Evolutionary conservation across 2,797 vertebrate species (phyloP).

Genomic region (Lemur catta): DNA sequence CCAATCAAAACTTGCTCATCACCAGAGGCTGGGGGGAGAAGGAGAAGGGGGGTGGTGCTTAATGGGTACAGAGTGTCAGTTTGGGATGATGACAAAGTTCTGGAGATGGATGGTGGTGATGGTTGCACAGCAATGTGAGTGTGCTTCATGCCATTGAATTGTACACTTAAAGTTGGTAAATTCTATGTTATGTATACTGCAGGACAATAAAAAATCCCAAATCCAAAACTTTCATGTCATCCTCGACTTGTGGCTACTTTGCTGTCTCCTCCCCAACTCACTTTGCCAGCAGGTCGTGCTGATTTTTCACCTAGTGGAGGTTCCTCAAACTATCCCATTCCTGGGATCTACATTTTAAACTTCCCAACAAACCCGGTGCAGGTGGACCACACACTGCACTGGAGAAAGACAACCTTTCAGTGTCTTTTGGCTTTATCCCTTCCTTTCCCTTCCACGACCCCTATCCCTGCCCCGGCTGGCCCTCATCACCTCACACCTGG

Average conservation of each 20-base stretch:
- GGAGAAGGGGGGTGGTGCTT: neutral
- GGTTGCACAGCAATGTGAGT: neutral
- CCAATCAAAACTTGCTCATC: neutral
- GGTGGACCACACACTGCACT: neutral
- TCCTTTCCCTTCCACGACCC: neutral
- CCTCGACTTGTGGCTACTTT: neutral
- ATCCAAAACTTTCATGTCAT: neutral
- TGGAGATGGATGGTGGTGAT: neutral
- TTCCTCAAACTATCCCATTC: neutral
- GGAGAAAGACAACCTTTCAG: neutral
- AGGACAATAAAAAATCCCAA: neutral
- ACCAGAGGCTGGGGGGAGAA: neutral
- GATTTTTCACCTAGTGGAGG: neutral
- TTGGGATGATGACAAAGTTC: neutral
- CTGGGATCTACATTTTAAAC: neutral
- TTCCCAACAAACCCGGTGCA: neutral
- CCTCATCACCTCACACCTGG: conserved; percentile 64
- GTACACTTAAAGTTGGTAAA: neutral
- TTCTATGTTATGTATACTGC: neutral
- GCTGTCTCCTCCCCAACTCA: neutral
- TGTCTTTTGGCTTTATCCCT: conserved; percentile 15
- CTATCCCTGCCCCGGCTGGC: conserved; percentile 36
- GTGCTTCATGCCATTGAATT: neutral
- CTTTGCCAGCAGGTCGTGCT: neutral
- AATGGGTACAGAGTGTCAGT: neutral